These are phyloP conservation scores for Pipistrellus kuhlii DNA, from an alignment of 2,797 vertebrate genomes.

Conservation along the genomic window DNA sequence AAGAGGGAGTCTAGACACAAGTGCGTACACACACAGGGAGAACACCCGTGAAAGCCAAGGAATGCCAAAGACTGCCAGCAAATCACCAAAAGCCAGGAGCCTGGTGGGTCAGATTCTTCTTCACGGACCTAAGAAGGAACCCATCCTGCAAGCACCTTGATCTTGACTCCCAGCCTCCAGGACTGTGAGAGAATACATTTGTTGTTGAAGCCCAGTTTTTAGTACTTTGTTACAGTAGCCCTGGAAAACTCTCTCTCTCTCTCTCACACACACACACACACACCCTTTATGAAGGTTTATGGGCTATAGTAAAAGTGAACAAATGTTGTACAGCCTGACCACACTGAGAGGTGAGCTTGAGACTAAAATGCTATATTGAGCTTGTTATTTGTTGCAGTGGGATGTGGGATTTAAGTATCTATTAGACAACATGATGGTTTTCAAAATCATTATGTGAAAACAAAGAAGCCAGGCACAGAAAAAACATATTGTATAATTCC, in stretches of 20 bases:
- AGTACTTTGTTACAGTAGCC: neutral
- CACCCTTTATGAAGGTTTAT: neutral
- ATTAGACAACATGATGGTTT: conserved; percentile 30
- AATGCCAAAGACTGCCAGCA: neutral
- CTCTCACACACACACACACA: no score
- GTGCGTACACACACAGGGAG: neutral
- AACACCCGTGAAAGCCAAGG: neutral
- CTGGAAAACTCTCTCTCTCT: neutral
- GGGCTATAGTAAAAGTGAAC: neutral
- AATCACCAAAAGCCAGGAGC: neutral
- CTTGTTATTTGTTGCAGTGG: neutral
- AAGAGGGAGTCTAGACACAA: neutral
- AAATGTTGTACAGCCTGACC: neutral
- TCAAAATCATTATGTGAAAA: conserved; percentile 33
- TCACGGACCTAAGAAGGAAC: neutral
- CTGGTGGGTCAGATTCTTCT: neutral
- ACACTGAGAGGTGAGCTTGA: neutral
- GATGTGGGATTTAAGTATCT: neutral
- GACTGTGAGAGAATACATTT: neutral
- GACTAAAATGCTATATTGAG: neutral
- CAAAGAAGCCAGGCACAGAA: conserved; percentile 6
- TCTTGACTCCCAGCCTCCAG: conserved; percentile 1
- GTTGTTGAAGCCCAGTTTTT: neutral
- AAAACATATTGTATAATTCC: neutral
- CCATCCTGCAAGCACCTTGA: neutral